Percentiles rank a stretch among this genome's conserved stretches.
Evolutionary conservation across 2,113 vertebrate genomes (phyloP).

Genomic region (Bos javanicus): DNA sequence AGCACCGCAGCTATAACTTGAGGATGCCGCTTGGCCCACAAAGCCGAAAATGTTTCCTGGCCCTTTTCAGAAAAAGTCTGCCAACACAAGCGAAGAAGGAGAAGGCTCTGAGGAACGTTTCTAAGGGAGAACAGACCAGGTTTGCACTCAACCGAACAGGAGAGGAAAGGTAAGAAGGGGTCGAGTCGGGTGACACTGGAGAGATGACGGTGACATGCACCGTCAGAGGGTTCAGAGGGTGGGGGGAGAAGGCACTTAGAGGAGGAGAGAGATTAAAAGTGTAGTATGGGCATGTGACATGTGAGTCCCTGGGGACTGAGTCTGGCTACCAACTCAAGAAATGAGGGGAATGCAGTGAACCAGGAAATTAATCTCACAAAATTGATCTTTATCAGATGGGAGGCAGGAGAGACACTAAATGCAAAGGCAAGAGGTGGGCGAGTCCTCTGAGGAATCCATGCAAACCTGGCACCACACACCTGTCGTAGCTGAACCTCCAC

Average conservation of each 20-base stretch:
- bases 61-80: neutral
- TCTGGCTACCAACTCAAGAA: neutral
- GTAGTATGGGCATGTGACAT: neutral
- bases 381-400: neutral
- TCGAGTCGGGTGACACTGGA: neutral
- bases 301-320: neutral
- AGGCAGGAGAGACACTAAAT: neutral
- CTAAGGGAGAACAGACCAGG: neutral
- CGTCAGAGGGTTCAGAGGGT: too few relatives aligned
- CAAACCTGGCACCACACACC: neutral
- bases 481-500: neutral
- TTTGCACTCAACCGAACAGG: neutral
- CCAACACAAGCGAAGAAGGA: neutral
- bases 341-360: neutral
- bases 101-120: neutral
- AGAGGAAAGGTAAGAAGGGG: neutral
- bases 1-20: neutral
- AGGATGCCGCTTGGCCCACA: neutral
- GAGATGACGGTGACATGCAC: neutral
- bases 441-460: neutral
- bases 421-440: neutral
- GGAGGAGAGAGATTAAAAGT: neutral
- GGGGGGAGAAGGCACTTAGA: neutral
- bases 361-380: neutral
- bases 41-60: neutral